Evolutionary conservation across 2,888 invertebrate genomes (phyloP).

Genomic region (Patella pellucida): DNA sequence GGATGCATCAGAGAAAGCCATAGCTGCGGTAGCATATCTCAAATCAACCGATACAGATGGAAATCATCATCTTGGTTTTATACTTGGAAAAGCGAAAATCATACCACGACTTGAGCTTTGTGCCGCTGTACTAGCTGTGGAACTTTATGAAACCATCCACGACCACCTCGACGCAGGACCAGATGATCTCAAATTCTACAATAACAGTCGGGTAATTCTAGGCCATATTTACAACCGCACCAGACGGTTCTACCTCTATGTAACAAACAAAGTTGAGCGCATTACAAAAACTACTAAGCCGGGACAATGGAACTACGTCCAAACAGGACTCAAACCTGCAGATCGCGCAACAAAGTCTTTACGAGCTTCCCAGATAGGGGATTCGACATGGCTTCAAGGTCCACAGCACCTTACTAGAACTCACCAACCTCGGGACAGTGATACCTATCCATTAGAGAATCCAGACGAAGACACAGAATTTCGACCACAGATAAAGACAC

Average conservation of each 20-base stretch:
- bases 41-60: not conserved
- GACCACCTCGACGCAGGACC: not conserved
- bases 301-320: slow-evolving; percentile 25
- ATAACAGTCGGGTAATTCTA: not conserved
- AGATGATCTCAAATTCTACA: not conserved
- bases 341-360: slow-evolving; percentile 23
- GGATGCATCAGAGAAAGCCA: slow-evolving; percentile 26
- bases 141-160: not conserved
- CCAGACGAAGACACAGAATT: not conserved
- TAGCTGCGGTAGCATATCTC: slow-evolving; percentile 24
- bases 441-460: too few relatives aligned
- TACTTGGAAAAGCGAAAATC: slow-evolving; percentile 29
- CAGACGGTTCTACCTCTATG: slow-evolving; percentile 26
- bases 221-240: slow-evolving; percentile 15
- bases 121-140: slow-evolving; percentile 22
- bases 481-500: not conserved
- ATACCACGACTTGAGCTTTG: slow-evolving; percentile 23
- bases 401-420: not conserved
- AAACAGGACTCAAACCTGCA: slow-evolving; percentile 26
- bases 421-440: not conserved
- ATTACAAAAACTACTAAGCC: slow-evolving; percentile 16
- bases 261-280: slow-evolving; percentile 23
- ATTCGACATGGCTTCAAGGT: slow-evolving; percentile 19
- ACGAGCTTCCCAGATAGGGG: not conserved
- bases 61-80: slow-evolving; percentile 17